These are phyloP conservation scores for Leptosomus discolor DNA, from an alignment of 2,113 vertebrate species.

Conservation along the genomic window DNA sequence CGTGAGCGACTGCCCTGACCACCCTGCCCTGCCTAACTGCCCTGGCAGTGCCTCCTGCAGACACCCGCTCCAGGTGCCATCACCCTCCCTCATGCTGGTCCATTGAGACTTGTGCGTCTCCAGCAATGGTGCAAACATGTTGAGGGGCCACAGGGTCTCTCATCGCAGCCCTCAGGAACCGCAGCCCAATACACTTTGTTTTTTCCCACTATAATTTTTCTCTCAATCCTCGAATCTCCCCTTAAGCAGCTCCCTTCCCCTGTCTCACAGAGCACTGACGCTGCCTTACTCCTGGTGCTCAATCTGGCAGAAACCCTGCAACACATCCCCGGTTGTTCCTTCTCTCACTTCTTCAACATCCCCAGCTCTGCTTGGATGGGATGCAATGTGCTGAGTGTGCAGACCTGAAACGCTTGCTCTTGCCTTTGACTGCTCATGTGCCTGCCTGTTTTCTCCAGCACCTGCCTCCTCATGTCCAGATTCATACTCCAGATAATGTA, in stretches of 20 bases:
- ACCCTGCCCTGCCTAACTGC: background rate
- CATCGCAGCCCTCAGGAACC: background rate
- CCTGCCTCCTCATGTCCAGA: conserved; percentile 68
- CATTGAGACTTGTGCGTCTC: accelerated
- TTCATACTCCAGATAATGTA: conserved; percentile 41
- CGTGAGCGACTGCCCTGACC: background rate
- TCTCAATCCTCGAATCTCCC: background rate
- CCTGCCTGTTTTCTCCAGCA: conserved; percentile 54
- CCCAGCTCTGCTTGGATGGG: background rate
- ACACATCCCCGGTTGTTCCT: background rate
- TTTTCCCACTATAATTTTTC: background rate
- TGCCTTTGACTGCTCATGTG: conserved; percentile 57
- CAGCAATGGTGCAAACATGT: background rate
- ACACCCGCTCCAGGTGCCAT: background rate
- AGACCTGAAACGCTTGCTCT: conserved; percentile 51
- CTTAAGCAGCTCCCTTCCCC: background rate
- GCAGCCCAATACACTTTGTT: background rate
- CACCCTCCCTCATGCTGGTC: background rate
- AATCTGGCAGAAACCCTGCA: background rate
- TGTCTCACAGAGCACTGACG: background rate
- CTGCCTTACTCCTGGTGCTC: background rate
- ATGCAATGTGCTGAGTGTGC: conserved; percentile 43
- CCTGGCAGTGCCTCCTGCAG: accelerated
- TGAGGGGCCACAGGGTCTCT: background rate
- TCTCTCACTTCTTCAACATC: background rate